phyloP scores from a whole-genome alignment of 2,797 vertebrate species.

The Lepilemur septentrionalis region DNA sequence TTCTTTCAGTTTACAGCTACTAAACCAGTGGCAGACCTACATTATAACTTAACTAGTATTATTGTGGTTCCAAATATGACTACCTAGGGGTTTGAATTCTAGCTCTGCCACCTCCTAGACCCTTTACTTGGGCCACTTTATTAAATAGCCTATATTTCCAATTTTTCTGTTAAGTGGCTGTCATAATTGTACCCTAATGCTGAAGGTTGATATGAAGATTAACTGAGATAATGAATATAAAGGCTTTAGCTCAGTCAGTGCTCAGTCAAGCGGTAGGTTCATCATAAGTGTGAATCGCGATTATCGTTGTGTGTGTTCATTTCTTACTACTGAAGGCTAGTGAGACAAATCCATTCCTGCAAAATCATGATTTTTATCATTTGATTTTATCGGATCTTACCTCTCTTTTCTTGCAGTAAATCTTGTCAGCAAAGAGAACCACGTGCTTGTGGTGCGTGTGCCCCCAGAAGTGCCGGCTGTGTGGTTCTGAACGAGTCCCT shows the following conservation, averaged over 20 bases:
- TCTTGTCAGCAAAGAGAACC: neutral
- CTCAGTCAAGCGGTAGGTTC: neutral
- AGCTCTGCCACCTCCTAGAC: neutral
- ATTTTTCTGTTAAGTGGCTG: neutral
- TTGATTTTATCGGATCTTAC: neutral
- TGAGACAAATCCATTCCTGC: neutral
- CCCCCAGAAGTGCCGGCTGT: neutral
- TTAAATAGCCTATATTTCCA: neutral
- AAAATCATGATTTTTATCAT: neutral
- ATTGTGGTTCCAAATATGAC: neutral
- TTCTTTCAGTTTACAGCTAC: neutral
- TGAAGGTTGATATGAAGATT: neutral
- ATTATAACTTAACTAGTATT: neutral
- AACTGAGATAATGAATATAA: neutral
- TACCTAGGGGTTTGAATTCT: neutral
- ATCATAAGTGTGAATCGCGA: neutral
- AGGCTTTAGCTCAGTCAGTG: neutral
- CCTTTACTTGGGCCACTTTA: neutral
- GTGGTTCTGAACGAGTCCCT: neutral
- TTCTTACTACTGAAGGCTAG: neutral
- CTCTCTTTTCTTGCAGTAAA: neutral
- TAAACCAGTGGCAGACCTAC: neutral
- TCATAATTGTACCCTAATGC: neutral
- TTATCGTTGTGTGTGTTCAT: neutral
- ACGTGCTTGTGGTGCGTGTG: accelerated